Base-by-base conservation (phyloP, 1,140 invertebrate species). In the Orussus abietinus region DNA sequence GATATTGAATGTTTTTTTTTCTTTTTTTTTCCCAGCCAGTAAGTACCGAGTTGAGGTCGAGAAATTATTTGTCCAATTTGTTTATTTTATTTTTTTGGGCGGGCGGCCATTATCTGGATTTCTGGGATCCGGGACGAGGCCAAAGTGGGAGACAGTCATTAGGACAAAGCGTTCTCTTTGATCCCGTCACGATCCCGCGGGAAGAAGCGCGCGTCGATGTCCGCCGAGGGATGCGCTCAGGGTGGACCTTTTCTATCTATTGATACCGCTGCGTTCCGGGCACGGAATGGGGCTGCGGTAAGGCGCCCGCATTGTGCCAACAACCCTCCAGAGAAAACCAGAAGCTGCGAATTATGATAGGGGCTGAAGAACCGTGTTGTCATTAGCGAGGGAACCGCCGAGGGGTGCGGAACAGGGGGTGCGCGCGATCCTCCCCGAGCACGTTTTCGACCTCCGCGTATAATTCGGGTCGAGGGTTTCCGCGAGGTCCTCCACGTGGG, bases 311-410 rank as follows among this genome's bases (percentile, higher is more conserved):
- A 64, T 64, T 61, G 57, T 62, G 57, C 57, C 59, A 59, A 60
- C 57, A 59, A 59, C 57, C 60, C 59, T 62, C 57, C 38, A 60
- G 55, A 51, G 61, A 61, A 61, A 59, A 60, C 40, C 59, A 62
- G 59, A 62, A 62, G 57, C 59, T 64, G 57, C 61, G 59, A 64
- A 64, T 64, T 64, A 62, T 56, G 61, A 64, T 64, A 62, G 61
- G 61, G 61, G 61, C 51, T 45, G 48, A 38, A 36, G 44, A 60
- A 56, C 55, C 42, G 51, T 49, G 55, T 61, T 64, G 59, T 64
- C 59, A 62, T 64, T 62, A 64, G 55, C 49, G 50, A n/a, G n/a
- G n/a, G n/a, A n/a, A n/a, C n/a, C n/a, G n/a, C n/a, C n/a, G n/a
- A n/a, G n/a, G n/a, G n/a, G n/a, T n/a, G n/a, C n/a, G n/a, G n/a